Conservation (phyloP, 2,797 vertebrate genomes). For the Emydoidea blandingii region DNA sequence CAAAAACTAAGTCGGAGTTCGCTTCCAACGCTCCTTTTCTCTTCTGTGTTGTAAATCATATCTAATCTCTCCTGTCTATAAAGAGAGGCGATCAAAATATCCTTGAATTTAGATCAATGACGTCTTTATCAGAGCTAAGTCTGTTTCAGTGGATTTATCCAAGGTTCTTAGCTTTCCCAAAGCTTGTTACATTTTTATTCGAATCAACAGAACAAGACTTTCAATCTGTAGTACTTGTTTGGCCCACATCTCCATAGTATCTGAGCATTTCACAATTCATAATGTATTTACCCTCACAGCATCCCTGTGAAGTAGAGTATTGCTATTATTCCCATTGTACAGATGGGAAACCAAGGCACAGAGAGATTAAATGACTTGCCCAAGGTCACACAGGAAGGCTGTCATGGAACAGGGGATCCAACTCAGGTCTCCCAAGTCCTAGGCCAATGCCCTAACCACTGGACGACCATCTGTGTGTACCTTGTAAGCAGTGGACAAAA, state of each 20-base stretch:
- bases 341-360: background rate
- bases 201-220: background rate
- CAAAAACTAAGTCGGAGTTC: background rate
- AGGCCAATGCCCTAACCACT: background rate
- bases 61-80: background rate
- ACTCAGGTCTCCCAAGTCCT: background rate
- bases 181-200: background rate
- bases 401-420: background rate
- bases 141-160: background rate
- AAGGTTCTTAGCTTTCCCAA: background rate
- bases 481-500: background rate
- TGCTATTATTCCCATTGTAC: background rate
- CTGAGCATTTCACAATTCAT: background rate
- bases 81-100: background rate
- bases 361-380: background rate
- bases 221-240: background rate
- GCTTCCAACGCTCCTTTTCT: background rate
- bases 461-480: background rate
- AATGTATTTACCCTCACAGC: background rate
- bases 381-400: background rate
- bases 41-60: background rate
- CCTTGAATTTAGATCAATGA: background rate
- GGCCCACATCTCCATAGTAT: background rate
- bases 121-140: background rate
- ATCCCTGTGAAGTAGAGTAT: background rate